Evolutionary conservation across 2,888 invertebrate genomes (phyloP).

Genomic region (Eulithis testata): DNA sequence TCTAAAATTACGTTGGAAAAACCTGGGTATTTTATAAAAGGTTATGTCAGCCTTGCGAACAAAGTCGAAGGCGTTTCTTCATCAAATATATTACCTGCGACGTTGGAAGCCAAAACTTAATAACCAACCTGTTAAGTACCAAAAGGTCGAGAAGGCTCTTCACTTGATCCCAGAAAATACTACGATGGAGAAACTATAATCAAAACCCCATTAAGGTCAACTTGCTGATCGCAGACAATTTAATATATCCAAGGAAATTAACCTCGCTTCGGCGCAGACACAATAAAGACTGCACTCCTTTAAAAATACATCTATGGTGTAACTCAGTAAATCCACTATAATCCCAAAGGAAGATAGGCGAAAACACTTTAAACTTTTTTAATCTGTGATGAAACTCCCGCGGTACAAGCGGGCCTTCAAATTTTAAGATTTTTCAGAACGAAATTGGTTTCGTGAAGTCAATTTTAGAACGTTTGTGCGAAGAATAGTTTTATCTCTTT

Average conservation of each 20-base stretch:
- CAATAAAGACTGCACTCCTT: constrained; percentile 31
- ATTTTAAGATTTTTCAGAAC: constrained; percentile 59
- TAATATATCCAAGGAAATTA: constrained; percentile 27
- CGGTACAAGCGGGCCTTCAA: constrained; percentile 45
- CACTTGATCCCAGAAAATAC: constrained; percentile 16
- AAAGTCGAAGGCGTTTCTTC: too few relatives aligned
- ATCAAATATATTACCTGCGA: neutral
- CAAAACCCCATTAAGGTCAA: constrained; percentile 26
- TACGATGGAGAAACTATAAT: constrained; percentile 22
- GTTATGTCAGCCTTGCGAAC: too few relatives aligned
- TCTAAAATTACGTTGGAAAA: too few relatives aligned
- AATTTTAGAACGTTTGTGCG: constrained; percentile 49
- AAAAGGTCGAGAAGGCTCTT: constrained; percentile 5
- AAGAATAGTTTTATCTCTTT: constrained; percentile 48
- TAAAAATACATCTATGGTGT: constrained; percentile 31
- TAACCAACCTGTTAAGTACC: constrained; percentile 2
- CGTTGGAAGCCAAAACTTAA: neutral
- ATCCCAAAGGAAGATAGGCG: constrained; percentile 46
- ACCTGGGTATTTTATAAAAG: too few relatives aligned
- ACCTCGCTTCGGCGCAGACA: constrained; percentile 12
- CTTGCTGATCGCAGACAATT: constrained; percentile 29
- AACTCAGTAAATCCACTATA: constrained; percentile 41
- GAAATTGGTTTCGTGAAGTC: constrained; percentile 49
- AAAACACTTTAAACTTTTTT: constrained; percentile 62
- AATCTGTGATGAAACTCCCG: constrained; percentile 57